phyloP scores from a whole-genome alignment of 2,113 vertebrate genomes.

The Carassius auratus region DNA sequence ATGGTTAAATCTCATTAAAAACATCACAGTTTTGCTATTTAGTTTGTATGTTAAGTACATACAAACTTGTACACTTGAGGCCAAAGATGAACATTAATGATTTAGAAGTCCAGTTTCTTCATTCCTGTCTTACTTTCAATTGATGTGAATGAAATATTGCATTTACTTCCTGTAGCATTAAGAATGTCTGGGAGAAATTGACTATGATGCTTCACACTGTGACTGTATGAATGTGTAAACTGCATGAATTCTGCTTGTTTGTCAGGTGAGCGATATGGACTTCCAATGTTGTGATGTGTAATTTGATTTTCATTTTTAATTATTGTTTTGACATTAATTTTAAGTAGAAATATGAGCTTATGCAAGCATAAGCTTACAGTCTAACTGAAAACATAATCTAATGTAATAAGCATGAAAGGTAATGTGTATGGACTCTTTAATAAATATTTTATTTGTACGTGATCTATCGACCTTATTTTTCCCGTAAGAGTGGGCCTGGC shows the following conservation, averaged over 20 bases:
- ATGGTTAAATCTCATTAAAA: slow-evolving; percentile 69
- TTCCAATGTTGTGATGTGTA: not conserved
- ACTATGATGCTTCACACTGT: not conserved
- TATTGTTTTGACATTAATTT: not conserved
- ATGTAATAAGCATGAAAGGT: not conserved
- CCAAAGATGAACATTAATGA: slow-evolving; percentile 8
- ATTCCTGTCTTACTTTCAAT: not conserved
- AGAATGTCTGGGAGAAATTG: not conserved
- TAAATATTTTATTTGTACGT: not conserved
- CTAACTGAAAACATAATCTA: not conserved
- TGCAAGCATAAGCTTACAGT: not conserved
- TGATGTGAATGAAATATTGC: not conserved
- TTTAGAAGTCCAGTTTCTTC: not conserved
- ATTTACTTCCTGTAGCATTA: not conserved
- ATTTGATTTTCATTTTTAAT: not conserved
- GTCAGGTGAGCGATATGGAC: not conserved
- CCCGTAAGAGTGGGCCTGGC: no score
- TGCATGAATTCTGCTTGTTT: not conserved
- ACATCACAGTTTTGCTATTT: not conserved
- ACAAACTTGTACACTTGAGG: not conserved
- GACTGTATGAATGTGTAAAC: not conserved
- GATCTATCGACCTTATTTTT: no score
- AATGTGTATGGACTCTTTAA: not conserved
- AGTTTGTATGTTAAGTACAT: not conserved
- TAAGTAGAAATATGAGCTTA: not conserved